A percentile compares a stretch with the other conserved stretches of the same genome.
Evolutionary conservation across 2,797 vertebrate species (phyloP).

Genomic region (Pristis pectinata): DNA sequence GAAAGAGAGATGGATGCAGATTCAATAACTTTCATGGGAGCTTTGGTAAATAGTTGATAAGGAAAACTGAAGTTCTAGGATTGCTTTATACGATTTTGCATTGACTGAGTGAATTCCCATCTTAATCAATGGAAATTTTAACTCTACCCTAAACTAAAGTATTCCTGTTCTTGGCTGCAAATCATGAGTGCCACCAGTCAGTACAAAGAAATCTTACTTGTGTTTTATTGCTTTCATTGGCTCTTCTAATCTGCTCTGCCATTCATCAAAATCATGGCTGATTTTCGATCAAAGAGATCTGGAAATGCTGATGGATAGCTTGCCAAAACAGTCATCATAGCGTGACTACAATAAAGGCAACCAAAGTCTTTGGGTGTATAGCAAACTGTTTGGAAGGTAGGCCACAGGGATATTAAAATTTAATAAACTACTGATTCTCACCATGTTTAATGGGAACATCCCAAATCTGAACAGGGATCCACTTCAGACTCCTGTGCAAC

Average conservation of each 20-base stretch:
- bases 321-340: neutral
- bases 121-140: neutral
- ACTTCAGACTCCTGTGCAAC: neutral
- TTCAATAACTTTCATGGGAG: neutral
- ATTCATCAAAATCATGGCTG: too few relatives aligned
- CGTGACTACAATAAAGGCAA: neutral
- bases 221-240: neutral
- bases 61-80: neutral
- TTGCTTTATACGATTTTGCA: neutral
- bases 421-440: neutral
- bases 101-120: neutral
- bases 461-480: neutral
- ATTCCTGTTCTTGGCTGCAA: neutral
- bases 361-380: too few relatives aligned
- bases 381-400: neutral
- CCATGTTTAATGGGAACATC: neutral
- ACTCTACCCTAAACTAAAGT: neutral
- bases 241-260: neutral
- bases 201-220: neutral
- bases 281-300: neutral
- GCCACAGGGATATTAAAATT: neutral
- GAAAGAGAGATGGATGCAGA: neutral
- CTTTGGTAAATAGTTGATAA: neutral
- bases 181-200: neutral
- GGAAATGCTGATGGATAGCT: neutral